Percentiles rank a stretch among this genome's conserved stretches.
Conservation (phyloP, 2,888 invertebrate genomes). For the Pandemis corylana region DNA sequence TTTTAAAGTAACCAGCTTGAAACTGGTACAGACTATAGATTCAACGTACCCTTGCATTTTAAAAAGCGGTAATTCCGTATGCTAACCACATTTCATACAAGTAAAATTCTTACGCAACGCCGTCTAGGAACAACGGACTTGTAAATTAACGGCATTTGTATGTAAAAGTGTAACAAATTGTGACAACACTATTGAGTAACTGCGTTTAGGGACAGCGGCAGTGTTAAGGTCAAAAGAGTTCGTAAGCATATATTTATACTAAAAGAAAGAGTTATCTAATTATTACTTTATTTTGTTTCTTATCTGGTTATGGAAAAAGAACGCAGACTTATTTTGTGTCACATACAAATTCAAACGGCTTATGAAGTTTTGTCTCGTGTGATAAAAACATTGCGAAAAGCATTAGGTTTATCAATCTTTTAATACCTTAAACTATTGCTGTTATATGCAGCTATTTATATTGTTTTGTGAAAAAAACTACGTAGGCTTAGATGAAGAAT, state of each 20-base stretch:
- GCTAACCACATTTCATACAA: constrained; percentile 31
- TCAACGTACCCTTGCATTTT: background rate
- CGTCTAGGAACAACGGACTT: constrained; percentile 38
- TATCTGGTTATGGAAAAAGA: background rate
- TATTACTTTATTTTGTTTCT: constrained; percentile 1
- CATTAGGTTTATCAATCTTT: no score
- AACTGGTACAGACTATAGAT: background rate
- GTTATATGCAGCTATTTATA: no score
- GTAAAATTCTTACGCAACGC: constrained; percentile 30
- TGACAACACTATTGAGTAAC: constrained; percentile 39
- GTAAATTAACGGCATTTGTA: constrained; percentile 40
- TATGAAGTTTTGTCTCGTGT: no score
- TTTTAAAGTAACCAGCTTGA: background rate
- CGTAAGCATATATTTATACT: constrained; percentile 50
- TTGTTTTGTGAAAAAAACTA: no score
- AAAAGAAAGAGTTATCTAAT: constrained; percentile 34
- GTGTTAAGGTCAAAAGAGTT: constrained; percentile 56
- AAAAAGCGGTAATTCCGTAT: constrained; percentile 7
- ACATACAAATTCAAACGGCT: no score
- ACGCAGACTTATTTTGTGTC: background rate
- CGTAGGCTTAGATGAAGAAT: no score
- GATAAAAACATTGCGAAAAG: no score
- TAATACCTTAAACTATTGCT: no score
- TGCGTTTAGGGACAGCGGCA: constrained; percentile 40
- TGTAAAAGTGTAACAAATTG: constrained; percentile 33